These are phyloP conservation scores for Sebastiscus tertius DNA, from an alignment of 2,797 vertebrate genomes.

Conservation along the genomic window DNA sequence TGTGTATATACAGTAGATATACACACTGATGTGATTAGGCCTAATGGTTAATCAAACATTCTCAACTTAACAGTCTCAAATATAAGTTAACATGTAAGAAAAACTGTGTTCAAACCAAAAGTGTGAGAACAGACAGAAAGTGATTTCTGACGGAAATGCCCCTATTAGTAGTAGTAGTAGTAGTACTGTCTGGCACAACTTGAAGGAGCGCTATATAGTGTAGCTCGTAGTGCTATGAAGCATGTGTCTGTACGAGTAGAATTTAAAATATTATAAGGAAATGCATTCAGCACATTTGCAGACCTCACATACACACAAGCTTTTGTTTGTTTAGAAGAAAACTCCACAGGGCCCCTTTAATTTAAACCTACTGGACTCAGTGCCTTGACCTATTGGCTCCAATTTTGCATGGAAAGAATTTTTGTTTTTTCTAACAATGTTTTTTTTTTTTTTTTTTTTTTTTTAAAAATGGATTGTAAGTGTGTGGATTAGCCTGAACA, in stretches of 20 bases:
- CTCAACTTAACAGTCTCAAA: neutral
- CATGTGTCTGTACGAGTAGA: too few species aligned
- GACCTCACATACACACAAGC: neutral
- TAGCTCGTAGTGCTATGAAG: too few species aligned
- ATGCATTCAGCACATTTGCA: neutral
- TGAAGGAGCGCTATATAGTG: too few species aligned
- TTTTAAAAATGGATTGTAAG: neutral
- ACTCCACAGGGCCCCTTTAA: neutral
- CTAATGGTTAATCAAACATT: neutral
- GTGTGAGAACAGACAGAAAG: neutral
- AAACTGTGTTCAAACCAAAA: neutral
- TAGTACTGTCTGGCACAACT: neutral
- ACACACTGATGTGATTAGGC: neutral
- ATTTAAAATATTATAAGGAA: too few species aligned
- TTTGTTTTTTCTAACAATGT: too few species aligned
- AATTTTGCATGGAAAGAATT: neutral
- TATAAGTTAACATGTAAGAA: neutral
- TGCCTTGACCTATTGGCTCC: neutral
- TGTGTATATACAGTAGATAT: too few species aligned
- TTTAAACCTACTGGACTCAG: neutral
- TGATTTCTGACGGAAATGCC: neutral
- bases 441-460: too few species aligned
- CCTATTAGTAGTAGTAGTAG: neutral
- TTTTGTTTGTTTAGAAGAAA: neutral
- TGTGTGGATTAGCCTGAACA: too few species aligned